Evolutionary conservation across 2,797 vertebrate genomes (phyloP).

Genomic region (Ispidina picta): DNA sequence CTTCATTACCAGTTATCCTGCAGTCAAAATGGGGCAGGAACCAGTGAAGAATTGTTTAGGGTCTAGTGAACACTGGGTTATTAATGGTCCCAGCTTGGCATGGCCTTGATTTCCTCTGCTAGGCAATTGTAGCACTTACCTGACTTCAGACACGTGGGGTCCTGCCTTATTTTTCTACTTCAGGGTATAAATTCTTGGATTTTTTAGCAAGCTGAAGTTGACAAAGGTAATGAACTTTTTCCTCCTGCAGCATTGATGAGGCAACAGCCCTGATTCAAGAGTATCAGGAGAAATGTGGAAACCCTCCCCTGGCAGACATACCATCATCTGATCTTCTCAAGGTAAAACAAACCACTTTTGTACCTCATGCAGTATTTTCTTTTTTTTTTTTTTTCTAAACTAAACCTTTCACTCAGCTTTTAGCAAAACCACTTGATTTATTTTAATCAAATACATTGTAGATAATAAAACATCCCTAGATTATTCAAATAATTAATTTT

Average conservation of each 20-base stretch:
- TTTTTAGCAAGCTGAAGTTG: background rate
- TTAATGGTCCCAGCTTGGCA: background rate
- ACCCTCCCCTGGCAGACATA: slow-evolving; percentile 20
- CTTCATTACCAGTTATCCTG: background rate
- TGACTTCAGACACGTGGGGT: background rate
- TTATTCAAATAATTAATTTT: background rate
- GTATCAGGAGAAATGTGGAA: slow-evolving; percentile 79
- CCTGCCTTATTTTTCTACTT: background rate
- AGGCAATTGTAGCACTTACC: background rate
- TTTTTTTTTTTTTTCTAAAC: background rate
- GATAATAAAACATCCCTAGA: background rate
- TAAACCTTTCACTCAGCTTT: background rate
- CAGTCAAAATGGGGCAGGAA: background rate
- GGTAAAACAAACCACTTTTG: slow-evolving; percentile 69
- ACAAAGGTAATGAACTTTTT: background rate
- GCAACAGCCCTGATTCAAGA: slow-evolving; percentile 83
- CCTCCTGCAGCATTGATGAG: slow-evolving; percentile 80
- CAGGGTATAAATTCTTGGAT: background rate
- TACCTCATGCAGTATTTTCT: background rate
- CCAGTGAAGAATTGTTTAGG: background rate
- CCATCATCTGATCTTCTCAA: slow-evolving; percentile 76
- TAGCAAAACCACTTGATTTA: background rate
- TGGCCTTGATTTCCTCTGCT: background rate
- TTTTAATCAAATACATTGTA: background rate
- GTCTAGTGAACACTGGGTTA: background rate